Evolutionary conservation across 2,888 invertebrate species (phyloP).

Genomic region (Eupithecia exiguata): DNA sequence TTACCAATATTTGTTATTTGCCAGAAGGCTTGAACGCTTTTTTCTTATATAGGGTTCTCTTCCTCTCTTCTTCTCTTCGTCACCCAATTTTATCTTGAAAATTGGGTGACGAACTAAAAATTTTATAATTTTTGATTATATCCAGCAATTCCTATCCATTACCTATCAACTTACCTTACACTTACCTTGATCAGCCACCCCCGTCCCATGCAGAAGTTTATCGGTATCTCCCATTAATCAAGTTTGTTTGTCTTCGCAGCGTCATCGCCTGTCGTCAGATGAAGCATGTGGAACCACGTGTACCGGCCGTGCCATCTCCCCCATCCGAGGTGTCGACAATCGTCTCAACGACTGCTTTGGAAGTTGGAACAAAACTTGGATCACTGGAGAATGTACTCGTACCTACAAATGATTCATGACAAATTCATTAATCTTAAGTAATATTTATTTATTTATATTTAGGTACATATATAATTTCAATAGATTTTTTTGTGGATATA

Average conservation of each 20-base stretch:
- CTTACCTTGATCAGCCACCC: conserved; percentile 16
- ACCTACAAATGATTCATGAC: background rate
- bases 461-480: too few species aligned
- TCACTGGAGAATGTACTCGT: background rate
- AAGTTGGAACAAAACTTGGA: conserved; percentile 12
- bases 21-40: background rate
- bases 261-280: conserved; percentile 41
- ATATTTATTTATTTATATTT: too few species aligned
- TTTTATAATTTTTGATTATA: background rate
- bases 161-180: background rate
- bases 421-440: background rate
- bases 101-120: background rate
- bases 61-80: too few species aligned
- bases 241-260: conserved; percentile 48
- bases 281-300: conserved; percentile 49
- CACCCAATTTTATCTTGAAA: background rate
- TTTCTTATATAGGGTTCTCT: background rate
- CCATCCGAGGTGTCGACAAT: conserved; percentile 46
- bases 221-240: conserved; percentile 44
- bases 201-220: conserved; percentile 36
- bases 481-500: too few species aligned
- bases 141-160: background rate
- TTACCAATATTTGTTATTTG: background rate
- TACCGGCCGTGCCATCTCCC: conserved; percentile 49
- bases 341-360: conserved; percentile 26